These are phyloP conservation scores for Acropora yongei DNA, from an alignment of 64 coral and sea anemone species.

Conservation along the genomic window DNA sequence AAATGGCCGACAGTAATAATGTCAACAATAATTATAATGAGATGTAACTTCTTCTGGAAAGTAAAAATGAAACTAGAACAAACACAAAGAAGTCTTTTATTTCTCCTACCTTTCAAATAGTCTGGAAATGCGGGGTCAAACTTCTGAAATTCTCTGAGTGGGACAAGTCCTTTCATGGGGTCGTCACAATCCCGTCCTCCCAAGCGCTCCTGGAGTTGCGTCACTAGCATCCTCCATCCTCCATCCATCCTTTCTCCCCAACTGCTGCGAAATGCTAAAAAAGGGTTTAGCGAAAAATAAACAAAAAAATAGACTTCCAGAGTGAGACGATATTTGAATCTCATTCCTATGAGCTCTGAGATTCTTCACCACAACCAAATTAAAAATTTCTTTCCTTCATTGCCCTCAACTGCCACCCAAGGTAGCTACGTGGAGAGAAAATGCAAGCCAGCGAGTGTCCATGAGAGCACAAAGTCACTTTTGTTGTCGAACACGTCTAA, in stretches of 20 bases:
- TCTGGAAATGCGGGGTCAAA: constrained; percentile 30
- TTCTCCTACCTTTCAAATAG: constrained; percentile 29
- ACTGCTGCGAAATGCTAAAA: constrained; percentile 23
- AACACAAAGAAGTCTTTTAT: too few relatives aligned
- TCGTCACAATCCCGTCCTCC: constrained; percentile 10
- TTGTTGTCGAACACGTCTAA: too few relatives aligned
- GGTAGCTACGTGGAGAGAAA: too few relatives aligned
- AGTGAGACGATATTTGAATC: neutral
- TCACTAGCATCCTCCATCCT: constrained; percentile 53
- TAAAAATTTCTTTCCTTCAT: too few relatives aligned
- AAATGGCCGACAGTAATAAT: too few relatives aligned
- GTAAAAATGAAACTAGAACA: neutral
- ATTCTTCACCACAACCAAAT: too few relatives aligned
- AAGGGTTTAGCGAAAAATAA: neutral
- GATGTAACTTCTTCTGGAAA: neutral
- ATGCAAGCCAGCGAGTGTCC: too few relatives aligned
- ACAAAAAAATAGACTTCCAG: neutral
- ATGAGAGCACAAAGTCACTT: too few relatives aligned
- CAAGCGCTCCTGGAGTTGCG: constrained; percentile 41
- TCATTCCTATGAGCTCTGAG: too few relatives aligned
- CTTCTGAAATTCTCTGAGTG: constrained; percentile 68
- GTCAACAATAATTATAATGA: too few relatives aligned
- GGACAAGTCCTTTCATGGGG: neutral
- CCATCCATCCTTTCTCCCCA: constrained; percentile 41
- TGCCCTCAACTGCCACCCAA: too few relatives aligned